phyloP scores from a whole-genome alignment of 2,888 invertebrate species.

The Baronia brevicornis region DNA sequence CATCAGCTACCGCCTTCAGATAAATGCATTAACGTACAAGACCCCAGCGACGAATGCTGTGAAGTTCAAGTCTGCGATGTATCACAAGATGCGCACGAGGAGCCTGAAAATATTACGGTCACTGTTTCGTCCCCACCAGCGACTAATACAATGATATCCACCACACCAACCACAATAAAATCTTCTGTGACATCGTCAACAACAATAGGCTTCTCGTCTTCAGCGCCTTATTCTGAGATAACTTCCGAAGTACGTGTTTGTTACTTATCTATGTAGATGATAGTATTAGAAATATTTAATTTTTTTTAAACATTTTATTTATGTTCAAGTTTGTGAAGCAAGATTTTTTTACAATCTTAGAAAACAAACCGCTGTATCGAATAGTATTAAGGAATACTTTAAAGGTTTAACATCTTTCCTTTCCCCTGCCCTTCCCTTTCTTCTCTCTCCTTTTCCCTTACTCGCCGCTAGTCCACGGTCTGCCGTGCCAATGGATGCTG shows the following conservation, averaged over 20 bases:
- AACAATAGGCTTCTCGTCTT: background rate
- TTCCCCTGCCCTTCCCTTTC: too few relatives aligned
- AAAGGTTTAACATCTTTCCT: too few relatives aligned
- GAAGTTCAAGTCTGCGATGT: conserved; percentile 91
- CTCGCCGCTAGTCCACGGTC: too few relatives aligned
- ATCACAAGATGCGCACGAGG: conserved; percentile 85
- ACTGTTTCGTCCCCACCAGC: conserved; percentile 28
- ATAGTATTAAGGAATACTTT: too few relatives aligned
- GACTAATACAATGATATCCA: conserved; percentile 27
- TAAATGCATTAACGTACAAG: conserved; percentile 87
- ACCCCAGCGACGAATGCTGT: conserved; percentile 89
- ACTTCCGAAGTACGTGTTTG: conserved; percentile 12
- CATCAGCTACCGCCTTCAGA: conserved; percentile 76
- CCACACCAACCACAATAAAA: conserved; percentile 8
- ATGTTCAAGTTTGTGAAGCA: too few relatives aligned
- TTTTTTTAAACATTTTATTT: too few relatives aligned
- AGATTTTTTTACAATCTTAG: too few relatives aligned
- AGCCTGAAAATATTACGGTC: conserved; percentile 49
- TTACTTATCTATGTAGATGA: too few relatives aligned
- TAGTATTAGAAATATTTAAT: too few relatives aligned
- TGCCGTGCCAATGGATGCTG: too few relatives aligned
- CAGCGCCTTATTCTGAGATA: background rate
- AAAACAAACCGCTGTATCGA: too few relatives aligned
- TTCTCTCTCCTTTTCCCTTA: too few relatives aligned
- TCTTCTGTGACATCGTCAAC: conserved; percentile 10